Evolutionary conservation across 2,797 vertebrate genomes (phyloP), one percentile per base, ranked within the genome.

Genomic region (Dicrostonyx torquatus): DNA sequence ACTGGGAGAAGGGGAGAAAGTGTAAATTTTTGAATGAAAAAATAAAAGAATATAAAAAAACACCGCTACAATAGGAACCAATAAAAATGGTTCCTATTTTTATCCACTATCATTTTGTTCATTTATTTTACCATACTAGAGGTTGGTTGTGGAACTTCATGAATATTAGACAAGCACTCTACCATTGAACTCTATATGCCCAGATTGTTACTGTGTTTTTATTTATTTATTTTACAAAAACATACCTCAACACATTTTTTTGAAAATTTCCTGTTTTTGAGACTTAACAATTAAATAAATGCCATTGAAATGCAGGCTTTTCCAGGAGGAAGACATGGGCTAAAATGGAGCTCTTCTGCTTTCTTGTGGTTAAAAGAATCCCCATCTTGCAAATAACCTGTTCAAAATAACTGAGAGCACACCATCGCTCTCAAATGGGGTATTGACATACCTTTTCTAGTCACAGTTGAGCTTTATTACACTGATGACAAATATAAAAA

Each of bases 401-500:
- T 72, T 78, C 55, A 91, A 50, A 91, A 80, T 55, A 43, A 77
- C 34, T 76, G 58, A 82, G 58, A 93, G 73, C 34, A 85, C 20
- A 40, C 24, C 48, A 88, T 90, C 79, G 17, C 53, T 73, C 43
- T 79, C 86, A 58, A 92, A 53, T 79, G 17, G 20, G 22, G 15
- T 72, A 87, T 83, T 93, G 14, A 40, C 76, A 73, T 13, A 88
- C 40, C 55, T 88, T 72, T 70, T 92, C 62, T 86, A 90, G 68
- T 93, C 91, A 62, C n/a, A 80, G 60, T 76, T 62, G 75, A 80
- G 43, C 37, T 91, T 91, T 70, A 80, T 79, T 75, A 91, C 43
- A 89, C n/a, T 92, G 88, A 79, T 89, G 85, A 80, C n/a, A 91
- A 68, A 89, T 64, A 86, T 55, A 86, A 93, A 89, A 89, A 62